Evolutionary conservation across 2,888 invertebrate species (phyloP), one percentile per base, ranked within the genome.

Genomic region (Brenthis ino): DNA sequence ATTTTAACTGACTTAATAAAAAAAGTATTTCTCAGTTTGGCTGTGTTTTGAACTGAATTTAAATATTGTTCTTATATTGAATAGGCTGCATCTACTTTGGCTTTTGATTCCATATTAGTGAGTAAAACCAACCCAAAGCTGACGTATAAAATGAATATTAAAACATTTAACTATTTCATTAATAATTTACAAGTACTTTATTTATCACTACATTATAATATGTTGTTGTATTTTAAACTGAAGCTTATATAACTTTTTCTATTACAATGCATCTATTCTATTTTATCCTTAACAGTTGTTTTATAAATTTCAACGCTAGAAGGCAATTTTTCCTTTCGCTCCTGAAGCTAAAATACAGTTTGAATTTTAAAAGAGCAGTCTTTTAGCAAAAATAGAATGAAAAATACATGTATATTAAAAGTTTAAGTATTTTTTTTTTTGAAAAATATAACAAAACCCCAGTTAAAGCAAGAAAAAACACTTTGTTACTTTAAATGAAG

Each of bases 231-330:
- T 6, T 20, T 12, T 54, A 5, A 6, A n/a, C 54, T 64, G n/a
- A 56, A 48, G 28, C 12, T 47, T 12, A 64, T 37, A n/a, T 56
- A 43, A 53, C 37, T 12, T 37, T 43, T 43, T 43, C 8, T 43
- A 43, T 14, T 53, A 53, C 33, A 63, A 37, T 63, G 43, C 54
- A 63, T 63, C 43, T 54, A 33, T 54, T 54, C 24, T 63, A 53
- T 63, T 63, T 63, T 54, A 54, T 63, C 24, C 37, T 53, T 53
- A 43, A 63, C 20, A 51, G 75, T 76, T 69, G 63, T 63, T 77
- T 77, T 76, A 71, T 65, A 74, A 75, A 75, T 76, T 74, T 72
- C 71, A 74, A 73, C 79, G 77, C 68, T 75, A 74, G 75, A 67
- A 74, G 74, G 73, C 73, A 75, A 72, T 72, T 71, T 68, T 58